Conservation (phyloP, 1,140 invertebrate genomes). For the Anastrepha ludens region DNA sequence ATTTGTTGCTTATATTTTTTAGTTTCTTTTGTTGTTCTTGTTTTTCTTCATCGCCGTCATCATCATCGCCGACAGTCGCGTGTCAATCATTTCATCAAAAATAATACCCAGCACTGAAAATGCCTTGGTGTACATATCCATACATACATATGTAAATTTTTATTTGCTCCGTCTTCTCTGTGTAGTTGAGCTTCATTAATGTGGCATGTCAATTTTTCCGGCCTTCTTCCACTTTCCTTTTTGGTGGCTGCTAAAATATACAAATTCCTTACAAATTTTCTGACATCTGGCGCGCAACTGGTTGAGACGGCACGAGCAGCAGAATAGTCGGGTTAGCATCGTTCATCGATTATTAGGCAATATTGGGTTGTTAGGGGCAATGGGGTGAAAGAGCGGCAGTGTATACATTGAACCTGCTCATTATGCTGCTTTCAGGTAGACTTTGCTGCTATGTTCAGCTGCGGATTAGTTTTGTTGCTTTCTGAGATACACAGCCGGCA, state of each 20-base stretch:
- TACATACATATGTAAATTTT: background rate
- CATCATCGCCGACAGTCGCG: slow-evolving; percentile 23
- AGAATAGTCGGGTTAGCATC: background rate
- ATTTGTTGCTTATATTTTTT: background rate
- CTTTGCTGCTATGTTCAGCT: background rate
- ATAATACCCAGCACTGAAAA: slow-evolving; percentile 12
- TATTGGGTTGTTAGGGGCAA: background rate
- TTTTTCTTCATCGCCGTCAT: slow-evolving; percentile 10
- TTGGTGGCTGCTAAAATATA: background rate
- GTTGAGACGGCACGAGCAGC: background rate
- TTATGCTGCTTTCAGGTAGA: background rate
- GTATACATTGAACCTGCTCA: too few relatives aligned
- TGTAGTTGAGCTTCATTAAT: background rate
- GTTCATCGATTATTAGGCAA: slow-evolving; percentile 30
- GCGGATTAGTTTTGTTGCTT: background rate
- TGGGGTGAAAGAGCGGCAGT: background rate
- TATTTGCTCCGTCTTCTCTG: background rate
- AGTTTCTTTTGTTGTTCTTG: slow-evolving; percentile 8
- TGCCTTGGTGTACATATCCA: background rate
- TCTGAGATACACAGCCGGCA: background rate
- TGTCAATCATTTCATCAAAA: slow-evolving; percentile 54
- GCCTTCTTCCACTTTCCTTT: background rate
- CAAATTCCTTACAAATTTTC: background rate
- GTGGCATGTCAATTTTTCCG: background rate
- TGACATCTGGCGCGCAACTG: slow-evolving; percentile 45